A percentile compares a stretch with the other conserved stretches of the same genome.
These are phyloP conservation scores for Drosophila auraria DNA, from an alignment of 1,140 invertebrate species.

Conservation along the genomic window DNA sequence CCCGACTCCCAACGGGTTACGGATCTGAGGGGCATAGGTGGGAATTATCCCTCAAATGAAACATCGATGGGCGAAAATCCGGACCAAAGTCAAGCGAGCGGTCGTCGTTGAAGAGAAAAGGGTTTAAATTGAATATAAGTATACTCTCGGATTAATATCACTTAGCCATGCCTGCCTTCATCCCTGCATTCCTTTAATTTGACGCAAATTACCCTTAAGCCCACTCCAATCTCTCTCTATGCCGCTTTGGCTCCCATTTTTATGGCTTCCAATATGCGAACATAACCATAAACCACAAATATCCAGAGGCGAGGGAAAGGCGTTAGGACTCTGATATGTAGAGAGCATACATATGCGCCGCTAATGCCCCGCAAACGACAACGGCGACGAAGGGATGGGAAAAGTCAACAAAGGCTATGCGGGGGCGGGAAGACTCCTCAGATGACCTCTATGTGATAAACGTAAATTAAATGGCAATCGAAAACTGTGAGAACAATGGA, in stretches of 20 bases:
- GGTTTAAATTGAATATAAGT: constrained; percentile 73
- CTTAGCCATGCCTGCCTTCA: background rate
- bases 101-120: constrained; percentile 18
- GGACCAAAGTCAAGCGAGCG: constrained; percentile 55
- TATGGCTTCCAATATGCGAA: constrained; percentile 43
- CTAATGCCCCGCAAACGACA: no score
- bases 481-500: background rate
- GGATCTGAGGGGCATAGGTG: background rate
- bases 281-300: constrained; percentile 64
- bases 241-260: constrained; percentile 27
- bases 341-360: constrained; percentile 27
- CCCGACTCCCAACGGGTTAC: background rate
- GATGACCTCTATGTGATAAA: constrained; percentile 20
- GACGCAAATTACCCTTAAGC: constrained; percentile 55
- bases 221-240: constrained; percentile 12
- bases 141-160: constrained; percentile 61
- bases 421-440: no score
- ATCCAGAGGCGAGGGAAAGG: background rate
- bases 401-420: no score
- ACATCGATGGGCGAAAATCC: constrained; percentile 52
- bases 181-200: constrained; percentile 23
- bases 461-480: constrained; percentile 7
- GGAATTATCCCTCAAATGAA: background rate
- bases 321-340: constrained; percentile 6
- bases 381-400: no score